Percentiles rank a stretch among this genome's conserved stretches.
These are phyloP conservation scores for Sebastes elongatus DNA, from an alignment of 2,797 vertebrate genomes.

Conservation along the genomic window DNA sequence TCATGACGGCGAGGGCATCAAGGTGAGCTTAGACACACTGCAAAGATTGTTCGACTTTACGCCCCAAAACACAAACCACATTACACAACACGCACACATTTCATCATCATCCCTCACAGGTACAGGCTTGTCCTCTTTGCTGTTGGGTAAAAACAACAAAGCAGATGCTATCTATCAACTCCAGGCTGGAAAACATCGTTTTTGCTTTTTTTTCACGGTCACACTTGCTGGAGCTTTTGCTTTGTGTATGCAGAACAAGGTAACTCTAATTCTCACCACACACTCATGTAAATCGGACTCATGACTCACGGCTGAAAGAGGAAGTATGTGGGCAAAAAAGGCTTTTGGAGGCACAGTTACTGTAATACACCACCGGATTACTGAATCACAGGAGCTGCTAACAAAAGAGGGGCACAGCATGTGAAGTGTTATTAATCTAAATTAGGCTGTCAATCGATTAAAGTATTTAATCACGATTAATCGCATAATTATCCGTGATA, in stretches of 20 bases:
- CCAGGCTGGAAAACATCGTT: constrained; percentile 31
- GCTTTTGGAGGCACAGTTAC: constrained; percentile 17
- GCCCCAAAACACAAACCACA: constrained; percentile 45
- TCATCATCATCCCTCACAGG: constrained; percentile 63
- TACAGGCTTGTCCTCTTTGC: constrained; percentile 58
- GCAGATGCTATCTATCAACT: constrained; percentile 67
- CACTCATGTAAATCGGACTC: constrained; percentile 33
- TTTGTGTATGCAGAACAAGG: constrained; percentile 32
- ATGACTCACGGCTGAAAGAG: constrained; percentile 28
- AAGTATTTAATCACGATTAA: too few relatives aligned
- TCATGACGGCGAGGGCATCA: constrained; percentile 34
- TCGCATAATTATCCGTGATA: too few relatives aligned
- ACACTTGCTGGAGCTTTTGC: constrained; percentile 42
- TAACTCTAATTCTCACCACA: constrained; percentile 14
- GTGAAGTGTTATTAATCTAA: not conserved
- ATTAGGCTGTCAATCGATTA: not conserved
- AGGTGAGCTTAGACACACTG: constrained; percentile 38
- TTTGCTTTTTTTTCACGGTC: constrained; percentile 39
- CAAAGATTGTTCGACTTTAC: constrained; percentile 45
- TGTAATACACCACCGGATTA: constrained; percentile 20
- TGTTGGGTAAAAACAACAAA: constrained; percentile 58
- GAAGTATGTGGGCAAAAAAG: constrained; percentile 43
- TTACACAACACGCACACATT: constrained; percentile 48
- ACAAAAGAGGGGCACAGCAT: not conserved
- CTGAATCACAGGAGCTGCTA: constrained; percentile 33